Base-by-base conservation (phyloP, 2,113 vertebrate species). In the Tichodroma muraria region DNA sequence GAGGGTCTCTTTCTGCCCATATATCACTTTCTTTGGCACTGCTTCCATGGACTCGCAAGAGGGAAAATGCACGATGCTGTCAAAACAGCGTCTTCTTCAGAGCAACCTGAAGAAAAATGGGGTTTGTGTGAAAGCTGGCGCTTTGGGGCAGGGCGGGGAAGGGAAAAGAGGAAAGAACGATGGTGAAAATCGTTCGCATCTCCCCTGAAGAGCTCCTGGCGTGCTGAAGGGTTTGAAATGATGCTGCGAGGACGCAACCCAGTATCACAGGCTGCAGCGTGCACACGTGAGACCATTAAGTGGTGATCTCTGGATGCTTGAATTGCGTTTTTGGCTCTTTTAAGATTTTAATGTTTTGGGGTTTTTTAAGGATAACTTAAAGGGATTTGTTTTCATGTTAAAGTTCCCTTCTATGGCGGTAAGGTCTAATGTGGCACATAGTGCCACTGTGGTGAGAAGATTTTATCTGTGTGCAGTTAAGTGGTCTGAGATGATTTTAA, bases 1-100 rank as follows among this genome's bases (percentile, higher is more conserved):
- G 72, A 60, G 82, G 94, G 85, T 95, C 94, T 85, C 63, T 64
- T 88, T 45, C 53, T 63, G 52, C 50, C 61, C 76, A 49, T 94
- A 42, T 56, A 90, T 96, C 86, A 89, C 90, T 92, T 95, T 82
- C 33, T 80, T 79, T 68, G 65, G 30, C 57, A 66, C 80, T 89
- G 78, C 72, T 87, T 90, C 77, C 65, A 57, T 45, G 47, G 64
- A 80, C 47, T 78, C 24, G 3, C 33, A 47, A 61, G 50, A 82
- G 15, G 53, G 77, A 94, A 95, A 92, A 82, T 23, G 50, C 65
- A 60, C 2, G 1, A 35, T 1, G 17, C 38, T 84, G 93, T 73
- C 73, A 69, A 49, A 72, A 79, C 40, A 59, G 24, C 10, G 6
- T 52, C 37, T 7, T 81, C 40, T 69, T 72, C 82, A 88, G 88